Conservation (phyloP, 2,797 vertebrate species). For the Phyllotis vaccarum region DNA sequence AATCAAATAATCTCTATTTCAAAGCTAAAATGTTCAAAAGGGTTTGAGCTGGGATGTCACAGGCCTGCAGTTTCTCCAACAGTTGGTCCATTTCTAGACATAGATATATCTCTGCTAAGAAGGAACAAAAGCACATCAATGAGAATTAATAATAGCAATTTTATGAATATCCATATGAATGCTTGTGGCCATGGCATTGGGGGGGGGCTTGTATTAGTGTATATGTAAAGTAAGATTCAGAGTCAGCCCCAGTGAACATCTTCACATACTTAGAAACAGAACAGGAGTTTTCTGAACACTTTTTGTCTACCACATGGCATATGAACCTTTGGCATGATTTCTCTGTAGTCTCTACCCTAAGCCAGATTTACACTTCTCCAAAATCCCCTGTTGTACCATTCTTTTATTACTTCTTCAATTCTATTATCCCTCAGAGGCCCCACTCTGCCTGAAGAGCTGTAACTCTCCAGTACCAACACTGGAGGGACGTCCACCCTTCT, state of each 20-base stretch:
- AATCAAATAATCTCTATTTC: background rate
- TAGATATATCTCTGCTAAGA: slow-evolving; percentile 11
- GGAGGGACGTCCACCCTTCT: background rate
- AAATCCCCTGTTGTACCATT: background rate
- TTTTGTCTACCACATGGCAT: slow-evolving; percentile 47
- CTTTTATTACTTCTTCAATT: slow-evolving; percentile 54
- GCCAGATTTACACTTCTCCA: background rate
- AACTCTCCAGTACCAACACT: background rate
- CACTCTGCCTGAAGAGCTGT: background rate
- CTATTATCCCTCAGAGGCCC: background rate
- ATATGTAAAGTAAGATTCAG: background rate
- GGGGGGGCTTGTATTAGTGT: background rate
- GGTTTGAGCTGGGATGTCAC: background rate
- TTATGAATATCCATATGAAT: slow-evolving; percentile 35
- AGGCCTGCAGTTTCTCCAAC: background rate
- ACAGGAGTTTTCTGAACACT: background rate
- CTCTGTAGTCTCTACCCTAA: background rate
- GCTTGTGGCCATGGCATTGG: background rate
- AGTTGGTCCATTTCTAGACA: background rate
- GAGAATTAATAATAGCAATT: slow-evolving; percentile 41
- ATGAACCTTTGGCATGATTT: slow-evolving; percentile 48
- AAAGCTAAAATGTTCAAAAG: background rate
- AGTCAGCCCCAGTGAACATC: background rate
- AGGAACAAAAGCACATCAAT: slow-evolving; percentile 32
- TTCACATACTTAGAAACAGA: background rate